Evolutionary conservation across 2,113 vertebrate species (phyloP), one percentile per base, ranked within the genome.

Genomic region (Campylorhamphus procurvoides): DNA sequence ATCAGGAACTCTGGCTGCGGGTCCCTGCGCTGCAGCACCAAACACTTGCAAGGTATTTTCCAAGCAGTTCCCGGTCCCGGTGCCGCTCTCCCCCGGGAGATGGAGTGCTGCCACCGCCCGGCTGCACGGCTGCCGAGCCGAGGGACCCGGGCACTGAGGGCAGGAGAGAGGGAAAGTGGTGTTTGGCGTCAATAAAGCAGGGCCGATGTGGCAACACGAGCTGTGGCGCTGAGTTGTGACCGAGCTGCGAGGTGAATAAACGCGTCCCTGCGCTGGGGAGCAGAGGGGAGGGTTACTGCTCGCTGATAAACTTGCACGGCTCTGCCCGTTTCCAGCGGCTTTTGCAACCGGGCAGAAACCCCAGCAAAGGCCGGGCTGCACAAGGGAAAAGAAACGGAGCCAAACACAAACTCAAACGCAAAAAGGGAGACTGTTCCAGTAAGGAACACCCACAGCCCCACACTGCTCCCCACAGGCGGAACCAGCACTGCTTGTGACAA

Each of bases 101-200:
- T 71, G 71, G 91, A 90, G 72, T 94, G 88, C 92, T 94, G 92
- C 92, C 92, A 87, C 83, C 87, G 20, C 92, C 77, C 63, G 92
- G 81, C 56, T 40, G 33, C 80, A 40, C 47, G 5, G 62, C 80
- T 67, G 47, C 49, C 12, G 56, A 77, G 63, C 79, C 18, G 46
- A 5, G n/a, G 24, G 46, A 83, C 69, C 46, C 5, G 39, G 28
- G 33, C 8, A 12, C 9, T 1, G 52, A 67, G 5, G 33, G 5
- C 10, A 18, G 44, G 17, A n/a, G 40, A 64, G n/a, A 75, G 67
- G 31, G 33, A 60, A 89, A 44, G 13, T 3, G 14, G 23, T 1
- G 33, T 9, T 52, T 4, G 73, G 56, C 0, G 31, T 22, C 27
- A 84, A 49, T 18, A 39, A 55, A 80, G 59, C 25, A 37, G 12